A percentile compares a stretch with the other conserved stretches of the same genome.
These are phyloP conservation scores for Clanis bilineata DNA, from an alignment of 2,888 invertebrate genomes.

Conservation along the genomic window DNA sequence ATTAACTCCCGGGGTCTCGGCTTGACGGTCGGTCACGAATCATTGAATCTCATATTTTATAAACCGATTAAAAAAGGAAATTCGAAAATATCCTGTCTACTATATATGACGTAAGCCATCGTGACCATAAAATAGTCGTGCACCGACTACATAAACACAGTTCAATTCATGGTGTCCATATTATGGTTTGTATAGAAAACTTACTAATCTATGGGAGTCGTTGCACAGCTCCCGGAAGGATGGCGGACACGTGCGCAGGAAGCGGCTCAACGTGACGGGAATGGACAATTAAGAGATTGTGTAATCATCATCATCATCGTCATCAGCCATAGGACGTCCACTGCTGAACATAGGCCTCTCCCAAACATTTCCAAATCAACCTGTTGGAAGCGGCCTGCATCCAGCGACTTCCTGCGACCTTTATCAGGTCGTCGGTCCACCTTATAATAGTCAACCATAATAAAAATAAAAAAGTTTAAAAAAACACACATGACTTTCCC, in stretches of 20 bases:
- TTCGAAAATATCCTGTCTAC: not conserved
- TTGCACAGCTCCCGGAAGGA: conserved; percentile 20
- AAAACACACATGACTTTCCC: too few species aligned
- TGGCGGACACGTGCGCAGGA: conserved; percentile 27
- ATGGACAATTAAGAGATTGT: conserved; percentile 15
- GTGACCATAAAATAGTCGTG: not conserved
- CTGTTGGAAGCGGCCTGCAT: too few species aligned
- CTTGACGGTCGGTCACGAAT: too few species aligned
- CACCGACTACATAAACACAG: not conserved
- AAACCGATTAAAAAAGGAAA: conserved; percentile 1
- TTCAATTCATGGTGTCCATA: not conserved
- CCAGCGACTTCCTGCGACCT: too few species aligned
- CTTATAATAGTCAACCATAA: too few species aligned
- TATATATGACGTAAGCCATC: not conserved
- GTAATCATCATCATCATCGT: too few species aligned
- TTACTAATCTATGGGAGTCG: conserved; percentile 7
- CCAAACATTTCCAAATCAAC: too few species aligned
- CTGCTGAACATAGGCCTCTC: too few species aligned
- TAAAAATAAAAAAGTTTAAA: too few species aligned
- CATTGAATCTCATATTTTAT: too few species aligned
- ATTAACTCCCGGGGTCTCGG: too few species aligned
- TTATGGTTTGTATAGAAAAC: not conserved
- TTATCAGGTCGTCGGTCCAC: too few species aligned
- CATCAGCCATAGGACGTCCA: not conserved
- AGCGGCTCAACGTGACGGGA: conserved; percentile 13